Evolutionary conservation across 1,140 invertebrate genomes (phyloP), one percentile per base, ranked within the genome.

Genomic region (Drosophila busckii): DNA sequence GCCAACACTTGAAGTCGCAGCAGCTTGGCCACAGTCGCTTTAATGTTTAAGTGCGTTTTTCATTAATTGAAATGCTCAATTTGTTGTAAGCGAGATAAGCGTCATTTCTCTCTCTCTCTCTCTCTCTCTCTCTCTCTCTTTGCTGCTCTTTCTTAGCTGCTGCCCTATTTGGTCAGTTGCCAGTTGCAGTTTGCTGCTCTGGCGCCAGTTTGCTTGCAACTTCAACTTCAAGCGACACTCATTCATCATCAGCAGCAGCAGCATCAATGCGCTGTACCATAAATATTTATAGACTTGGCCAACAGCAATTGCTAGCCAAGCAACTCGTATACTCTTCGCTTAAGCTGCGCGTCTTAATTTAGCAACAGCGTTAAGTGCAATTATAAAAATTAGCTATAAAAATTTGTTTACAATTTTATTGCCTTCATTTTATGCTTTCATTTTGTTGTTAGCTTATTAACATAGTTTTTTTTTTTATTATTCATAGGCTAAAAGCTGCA

Each of bases 61-160:
- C 73, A 78, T 78, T 78, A 78, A 78, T 78, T 78, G 73, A 78
- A 78, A 78, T 78, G 73, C 69, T 80, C 73, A 78, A 78, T 78
- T 78, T 78, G 73, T 78, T 70, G 70, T 48, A 46, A 53, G 48
- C 41, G 17, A 59, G 66, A 73, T 63, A 73, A 70, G 55, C 53
- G 69, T 26, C 48, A 44, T 55, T 54, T 40, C 20, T 10, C 4
- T 20, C 4, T n/a, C 20, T n/a, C 7, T 8, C 22, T 37, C 2
- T 6, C 20, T 17, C 19, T 12, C 44, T 5, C 19, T 10, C 13
- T 35, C 31, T 8, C 20, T 25, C 22, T 34, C 38, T 9, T 23
- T 42, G 13, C 23, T 38, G 15, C 26, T 35, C 28, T 29, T 20
- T 41, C 46, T 52, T 38, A 38, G 49, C 50, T 48, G 41, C 61